Evolutionary conservation across 2,888 invertebrate species (phyloP).

Genomic region (Axea sp.): DNA sequence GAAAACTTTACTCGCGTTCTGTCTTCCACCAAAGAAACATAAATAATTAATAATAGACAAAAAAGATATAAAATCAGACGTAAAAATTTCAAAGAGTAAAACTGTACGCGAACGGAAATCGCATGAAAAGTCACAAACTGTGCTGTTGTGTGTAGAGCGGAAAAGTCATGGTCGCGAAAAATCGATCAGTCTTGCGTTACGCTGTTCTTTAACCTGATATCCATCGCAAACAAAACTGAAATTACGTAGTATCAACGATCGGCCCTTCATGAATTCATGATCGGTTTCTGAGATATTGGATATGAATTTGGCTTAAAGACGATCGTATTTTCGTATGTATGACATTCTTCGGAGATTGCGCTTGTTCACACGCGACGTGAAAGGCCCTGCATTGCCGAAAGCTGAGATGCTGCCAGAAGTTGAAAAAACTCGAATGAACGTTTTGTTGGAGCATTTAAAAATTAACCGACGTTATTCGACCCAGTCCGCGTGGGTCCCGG

Average conservation of each 20-base stretch:
- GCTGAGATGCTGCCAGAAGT: background rate
- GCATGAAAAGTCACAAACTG: conserved; percentile 9
- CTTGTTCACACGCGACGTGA: conserved; percentile 12
- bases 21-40: no score
- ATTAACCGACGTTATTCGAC: conserved; percentile 11
- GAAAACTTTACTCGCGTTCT: no score
- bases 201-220: conserved; percentile 46
- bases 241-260: conserved; percentile 15
- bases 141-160: background rate
- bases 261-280: conserved; percentile 1
- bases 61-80: no score
- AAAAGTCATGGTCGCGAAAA: conserved; percentile 60
- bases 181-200: conserved; percentile 54
- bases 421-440: conserved; percentile 12
- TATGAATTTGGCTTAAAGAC: conserved; percentile 19
- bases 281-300: conserved; percentile 6
- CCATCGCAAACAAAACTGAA: conserved; percentile 30
- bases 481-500: background rate
- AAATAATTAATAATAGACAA: no score
- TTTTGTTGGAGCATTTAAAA: conserved; percentile 7
- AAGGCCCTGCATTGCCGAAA: background rate
- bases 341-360: conserved; percentile 17
- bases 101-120: conserved; percentile 2
- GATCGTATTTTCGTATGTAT: conserved; percentile 28
- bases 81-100: no score